These are phyloP conservation scores for Pseudomyrmex sp. DNA, from an alignment of 1,140 invertebrate species.

Conservation along the genomic window DNA sequence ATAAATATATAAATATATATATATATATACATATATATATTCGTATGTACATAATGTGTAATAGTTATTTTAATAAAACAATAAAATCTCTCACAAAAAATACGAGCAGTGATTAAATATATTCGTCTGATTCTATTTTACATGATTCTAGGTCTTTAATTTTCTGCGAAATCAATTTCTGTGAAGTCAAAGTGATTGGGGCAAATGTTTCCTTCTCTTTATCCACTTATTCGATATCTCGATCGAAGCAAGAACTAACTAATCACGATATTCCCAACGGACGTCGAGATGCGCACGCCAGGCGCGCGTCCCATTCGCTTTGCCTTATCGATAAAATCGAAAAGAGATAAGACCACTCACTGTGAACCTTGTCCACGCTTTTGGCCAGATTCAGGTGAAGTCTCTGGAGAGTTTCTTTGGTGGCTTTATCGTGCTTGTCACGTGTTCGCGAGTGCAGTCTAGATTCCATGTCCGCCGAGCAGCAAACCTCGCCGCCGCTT, in stretches of 20 bases:
- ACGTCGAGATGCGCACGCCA: neutral
- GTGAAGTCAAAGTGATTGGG: no score
- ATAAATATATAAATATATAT: neutral
- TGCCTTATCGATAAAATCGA: constrained; percentile 45
- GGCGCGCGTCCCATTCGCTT: neutral
- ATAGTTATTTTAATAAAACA: neutral
- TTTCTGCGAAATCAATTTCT: no score
- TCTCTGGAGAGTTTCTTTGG: constrained; percentile 81
- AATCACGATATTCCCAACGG: constrained; percentile 9
- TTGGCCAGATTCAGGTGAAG: constrained; percentile 80
- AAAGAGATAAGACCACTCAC: constrained; percentile 75
- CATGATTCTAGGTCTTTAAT: no score
- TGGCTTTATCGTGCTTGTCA: constrained; percentile 83
- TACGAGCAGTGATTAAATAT: neutral
- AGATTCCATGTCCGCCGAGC: constrained; percentile 83
- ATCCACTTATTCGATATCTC: neutral
- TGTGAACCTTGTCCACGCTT: constrained; percentile 81
- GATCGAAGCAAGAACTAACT: neutral
- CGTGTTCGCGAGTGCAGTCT: constrained; percentile 81
- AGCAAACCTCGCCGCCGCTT: constrained; percentile 83
- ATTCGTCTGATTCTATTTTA: neutral
- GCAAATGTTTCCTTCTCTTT: neutral
- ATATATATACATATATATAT: no score
- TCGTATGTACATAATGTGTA: no score
- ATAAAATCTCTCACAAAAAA: neutral